Evolutionary conservation across 2,888 invertebrate genomes (phyloP), one percentile per base, ranked within the genome.

Genomic region (Smittia sp.): DNA sequence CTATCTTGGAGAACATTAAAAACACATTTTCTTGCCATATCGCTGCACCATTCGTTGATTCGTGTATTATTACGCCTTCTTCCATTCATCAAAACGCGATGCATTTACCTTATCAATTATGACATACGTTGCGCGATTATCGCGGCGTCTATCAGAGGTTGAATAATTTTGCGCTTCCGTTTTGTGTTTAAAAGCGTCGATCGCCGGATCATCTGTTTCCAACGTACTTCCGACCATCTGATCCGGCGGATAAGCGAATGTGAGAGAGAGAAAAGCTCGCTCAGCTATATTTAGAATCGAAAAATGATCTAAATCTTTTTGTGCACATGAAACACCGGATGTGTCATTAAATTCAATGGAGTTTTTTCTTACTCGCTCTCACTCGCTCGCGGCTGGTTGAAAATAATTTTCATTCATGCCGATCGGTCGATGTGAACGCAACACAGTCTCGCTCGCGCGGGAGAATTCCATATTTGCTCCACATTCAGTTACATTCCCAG

Each of bases 251-350:
- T 38, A 38, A 6, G 11, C 11, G 38, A 38, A 38, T 46, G 46
- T 7, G 11, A 46, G 46, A 46, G 46, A 46, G 46, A 46, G 38
- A 58, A 58, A 58, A 22, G 58, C 15, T 46, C 15, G n/a, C 2
- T 18, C 18, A 20, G 58, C n/a, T 58, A 58, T 58, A 22, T 58
- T 58, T 58, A 58, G 58, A 58, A 22, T 58, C 22, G 15, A 58
- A 22, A 58, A 58, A 22, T 58, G 58, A 58, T 58, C 20, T 58
- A 58, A 58, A 58, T 46, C 15, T 46, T 46, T 58, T 22, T 22
- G 58, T 58, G 18, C n/a, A 22, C 22, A 22, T 58, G 18, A n/a
- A 58, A 22, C 58, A 69, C 69, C 69, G 69, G 69, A 69, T 69
- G 52, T 69, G 69, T 54, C 69, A 69, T 69, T 69, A 69, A 54